Evolutionary conservation across 2,888 invertebrate genomes (phyloP).

Genomic region (Phymatocera aterrima): DNA sequence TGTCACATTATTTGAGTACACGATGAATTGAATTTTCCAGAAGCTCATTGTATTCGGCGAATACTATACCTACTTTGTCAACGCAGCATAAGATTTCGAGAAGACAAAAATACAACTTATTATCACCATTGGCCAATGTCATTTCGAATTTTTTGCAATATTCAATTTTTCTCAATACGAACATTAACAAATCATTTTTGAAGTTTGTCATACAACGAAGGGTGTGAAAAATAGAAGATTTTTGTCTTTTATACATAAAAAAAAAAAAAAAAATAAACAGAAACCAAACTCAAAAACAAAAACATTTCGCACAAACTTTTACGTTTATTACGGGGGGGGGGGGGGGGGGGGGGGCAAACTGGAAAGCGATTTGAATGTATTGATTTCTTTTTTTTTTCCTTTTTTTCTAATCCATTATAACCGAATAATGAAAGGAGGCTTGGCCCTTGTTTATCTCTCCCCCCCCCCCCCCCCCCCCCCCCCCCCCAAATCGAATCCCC

Average conservation of each 20-base stretch:
- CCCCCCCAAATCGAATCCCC: slow-evolving; percentile 44
- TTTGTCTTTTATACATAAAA: too few relatives aligned
- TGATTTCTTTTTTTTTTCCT: too few relatives aligned
- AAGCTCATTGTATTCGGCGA: background rate
- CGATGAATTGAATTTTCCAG: slow-evolving; percentile 36
- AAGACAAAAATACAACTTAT: too few relatives aligned
- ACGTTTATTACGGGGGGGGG: too few relatives aligned
- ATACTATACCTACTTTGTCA: background rate
- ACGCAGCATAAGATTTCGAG: background rate
- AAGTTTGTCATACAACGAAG: background rate
- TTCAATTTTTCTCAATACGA: background rate
- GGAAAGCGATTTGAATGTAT: background rate
- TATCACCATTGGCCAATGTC: background rate
- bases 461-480: background rate
- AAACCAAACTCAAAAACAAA: too few relatives aligned
- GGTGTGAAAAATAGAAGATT: background rate
- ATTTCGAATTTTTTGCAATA: background rate
- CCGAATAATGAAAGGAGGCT: background rate
- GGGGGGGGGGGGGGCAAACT: too few relatives aligned
- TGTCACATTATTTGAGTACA: slow-evolving; percentile 42
- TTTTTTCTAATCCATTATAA: background rate
- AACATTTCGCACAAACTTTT: background rate
- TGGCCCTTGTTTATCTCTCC: slow-evolving; percentile 6
- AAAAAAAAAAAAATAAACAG: too few relatives aligned
- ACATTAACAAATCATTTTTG: background rate